Conservation (phyloP, 2,113 vertebrate genomes). For the Eonycteris spelaea region DNA sequence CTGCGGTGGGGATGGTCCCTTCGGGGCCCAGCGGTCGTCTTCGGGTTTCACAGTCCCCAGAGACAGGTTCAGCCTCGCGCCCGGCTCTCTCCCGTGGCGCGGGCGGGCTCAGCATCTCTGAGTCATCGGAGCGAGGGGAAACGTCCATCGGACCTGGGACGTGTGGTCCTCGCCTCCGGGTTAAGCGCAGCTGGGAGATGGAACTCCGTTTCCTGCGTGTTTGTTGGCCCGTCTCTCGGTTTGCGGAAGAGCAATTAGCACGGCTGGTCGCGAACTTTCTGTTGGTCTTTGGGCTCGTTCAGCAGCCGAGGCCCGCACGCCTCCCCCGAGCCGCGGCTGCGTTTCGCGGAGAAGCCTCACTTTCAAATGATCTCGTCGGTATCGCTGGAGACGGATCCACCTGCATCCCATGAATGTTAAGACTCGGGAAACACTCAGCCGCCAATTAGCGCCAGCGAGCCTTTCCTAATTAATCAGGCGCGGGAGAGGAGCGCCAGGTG, state of each 20-base stretch:
- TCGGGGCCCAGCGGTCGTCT: background rate
- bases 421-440: constrained; percentile 71
- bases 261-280: background rate
- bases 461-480: constrained; percentile 79
- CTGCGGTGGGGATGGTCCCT: constrained; percentile 48
- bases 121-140: background rate
- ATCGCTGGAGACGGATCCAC: constrained; percentile 74
- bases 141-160: background rate
- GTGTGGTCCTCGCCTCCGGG: background rate
- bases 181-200: background rate
- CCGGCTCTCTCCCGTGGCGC: background rate
- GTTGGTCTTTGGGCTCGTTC: rapidly evolving
- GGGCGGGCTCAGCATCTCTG: background rate
- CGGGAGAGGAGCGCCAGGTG: constrained; percentile 75
- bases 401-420: constrained; percentile 81
- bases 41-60: constrained; percentile 12
- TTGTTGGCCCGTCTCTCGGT: background rate
- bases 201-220: background rate
- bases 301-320: background rate
- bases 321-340: constrained; percentile 56
- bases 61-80: constrained; percentile 1
- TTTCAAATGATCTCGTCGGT: constrained; percentile 80
- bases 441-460: constrained; percentile 55
- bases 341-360: constrained; percentile 72
- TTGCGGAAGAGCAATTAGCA: background rate